Conservation (phyloP, 2,113 vertebrate genomes). For the Zosterops pallidus region DNA sequence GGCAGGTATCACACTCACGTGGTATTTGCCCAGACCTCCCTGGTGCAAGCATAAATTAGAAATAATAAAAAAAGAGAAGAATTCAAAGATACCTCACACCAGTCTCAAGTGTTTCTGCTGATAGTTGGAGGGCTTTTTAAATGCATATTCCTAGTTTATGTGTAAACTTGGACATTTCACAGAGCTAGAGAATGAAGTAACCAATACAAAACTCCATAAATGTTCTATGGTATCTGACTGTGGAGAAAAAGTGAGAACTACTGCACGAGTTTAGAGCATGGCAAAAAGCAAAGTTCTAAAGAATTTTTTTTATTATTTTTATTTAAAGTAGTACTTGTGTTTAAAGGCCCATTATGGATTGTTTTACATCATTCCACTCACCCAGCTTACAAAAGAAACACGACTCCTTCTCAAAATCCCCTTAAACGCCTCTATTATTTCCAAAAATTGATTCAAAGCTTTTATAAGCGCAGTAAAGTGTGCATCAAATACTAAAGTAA, state of each 20-base stretch:
- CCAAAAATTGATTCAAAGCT: not conserved
- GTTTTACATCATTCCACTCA: not conserved
- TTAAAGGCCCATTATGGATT: not conserved
- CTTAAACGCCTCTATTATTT: not conserved
- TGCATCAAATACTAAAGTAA: not conserved
- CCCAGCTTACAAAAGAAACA: not conserved
- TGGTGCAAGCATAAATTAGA: not conserved
- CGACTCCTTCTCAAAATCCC: not conserved
- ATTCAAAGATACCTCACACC: not conserved
- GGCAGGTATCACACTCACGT: not conserved
- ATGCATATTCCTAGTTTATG: not conserved
- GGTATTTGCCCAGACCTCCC: not conserved
- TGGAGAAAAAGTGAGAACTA: not conserved
- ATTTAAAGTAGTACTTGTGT: not conserved
- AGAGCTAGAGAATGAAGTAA: not conserved
- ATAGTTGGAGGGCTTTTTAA: not conserved
- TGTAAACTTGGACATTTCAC: not conserved
- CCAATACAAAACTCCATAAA: not conserved
- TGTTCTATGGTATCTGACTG: not conserved
- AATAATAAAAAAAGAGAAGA: not conserved
- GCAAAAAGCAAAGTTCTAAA: not conserved
- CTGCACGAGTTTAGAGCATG: not conserved
- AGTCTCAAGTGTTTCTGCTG: not conserved
- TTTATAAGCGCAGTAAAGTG: not conserved
- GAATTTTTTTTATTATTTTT: not conserved